Evolutionary conservation across 2,797 vertebrate genomes (phyloP), one percentile per base, ranked within the genome.

Genomic region (Enteromius viviparus): DNA sequence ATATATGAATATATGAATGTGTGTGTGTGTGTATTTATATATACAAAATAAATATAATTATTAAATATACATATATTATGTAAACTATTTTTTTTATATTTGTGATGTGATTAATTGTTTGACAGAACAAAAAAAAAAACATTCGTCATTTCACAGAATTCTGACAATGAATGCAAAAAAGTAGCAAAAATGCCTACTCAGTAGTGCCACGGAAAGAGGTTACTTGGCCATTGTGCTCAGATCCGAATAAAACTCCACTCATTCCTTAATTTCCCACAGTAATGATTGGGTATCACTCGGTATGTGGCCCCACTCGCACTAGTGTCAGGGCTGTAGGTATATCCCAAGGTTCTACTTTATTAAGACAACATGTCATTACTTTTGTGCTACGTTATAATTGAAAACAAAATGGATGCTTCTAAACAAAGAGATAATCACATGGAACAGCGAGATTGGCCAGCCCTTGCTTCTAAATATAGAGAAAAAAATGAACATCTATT

Each of bases 361-460:
- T 82, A 76, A 76, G 90, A 89, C 92, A 92, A 91, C 91, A 92
- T 92, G 89, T 90, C 89, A 90, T 86, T 82, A 88, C 88, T 84
- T 90, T 88, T 86, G 88, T 90, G 88, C 89, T 89, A 88, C 88
- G 89, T 87, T 92, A 90, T 91, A 93, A 92, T 87, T 91, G 90
- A 90, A 82, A 90, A 87, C 89, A 88, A 94, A 94, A 93, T 94
- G 89, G 94, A 93, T 90, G 87, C 92, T 93, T 95, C 91, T 91
- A 91, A 90, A 90, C 90, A 92, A 88, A 90, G 90, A 87, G 87
- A 90, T 93, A 92, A 94, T 95, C 91, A 92, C 79, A 47, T 90
- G 86, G 90, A 88, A 87, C 86, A 89, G 89, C 88, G 90, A 88
- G 62, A 82, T 87, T 78, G 88, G 78, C 87, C 87, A 88, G 87